A percentile compares a stretch with the other conserved stretches of the same genome.
Evolutionary conservation across 2,113 vertebrate genomes (phyloP).

Genomic region (Falcunculus frontatus): DNA sequence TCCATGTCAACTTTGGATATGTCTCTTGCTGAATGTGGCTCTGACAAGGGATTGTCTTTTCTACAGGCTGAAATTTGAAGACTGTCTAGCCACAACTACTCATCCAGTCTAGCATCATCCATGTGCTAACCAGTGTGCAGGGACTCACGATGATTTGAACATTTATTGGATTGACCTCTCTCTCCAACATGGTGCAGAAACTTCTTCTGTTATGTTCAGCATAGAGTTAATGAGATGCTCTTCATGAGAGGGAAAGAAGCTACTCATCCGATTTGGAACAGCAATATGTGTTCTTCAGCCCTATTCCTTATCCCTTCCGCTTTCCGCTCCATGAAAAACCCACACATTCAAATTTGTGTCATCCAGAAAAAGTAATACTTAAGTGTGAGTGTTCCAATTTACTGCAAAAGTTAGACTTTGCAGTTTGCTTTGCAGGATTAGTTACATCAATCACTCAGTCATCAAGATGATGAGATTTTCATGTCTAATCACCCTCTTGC

Average conservation of each 20-base stretch:
- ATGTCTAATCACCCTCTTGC: background rate
- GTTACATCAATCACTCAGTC: background rate
- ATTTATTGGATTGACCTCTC: background rate
- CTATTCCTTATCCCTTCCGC: background rate
- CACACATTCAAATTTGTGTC: background rate
- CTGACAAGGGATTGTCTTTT: background rate
- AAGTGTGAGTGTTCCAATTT: background rate
- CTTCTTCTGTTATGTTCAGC: background rate
- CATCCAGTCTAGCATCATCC: background rate
- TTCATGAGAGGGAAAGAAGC: background rate
- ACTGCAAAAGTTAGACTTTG: background rate
- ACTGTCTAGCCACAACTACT: background rate
- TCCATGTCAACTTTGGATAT: background rate
- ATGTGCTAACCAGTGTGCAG: background rate
- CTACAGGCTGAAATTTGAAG: background rate
- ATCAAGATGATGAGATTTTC: conserved; percentile 1
- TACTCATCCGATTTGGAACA: background rate
- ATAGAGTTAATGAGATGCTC: background rate
- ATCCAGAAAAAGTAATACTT: background rate
- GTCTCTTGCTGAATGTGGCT: background rate
- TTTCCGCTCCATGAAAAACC: background rate
- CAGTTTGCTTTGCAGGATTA: background rate
- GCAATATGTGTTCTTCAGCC: background rate
- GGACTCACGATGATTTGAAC: background rate
- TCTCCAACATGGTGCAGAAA: background rate